Conservation (phyloP, 2,797 vertebrate genomes). For the Holocentrus rufus region DNA sequence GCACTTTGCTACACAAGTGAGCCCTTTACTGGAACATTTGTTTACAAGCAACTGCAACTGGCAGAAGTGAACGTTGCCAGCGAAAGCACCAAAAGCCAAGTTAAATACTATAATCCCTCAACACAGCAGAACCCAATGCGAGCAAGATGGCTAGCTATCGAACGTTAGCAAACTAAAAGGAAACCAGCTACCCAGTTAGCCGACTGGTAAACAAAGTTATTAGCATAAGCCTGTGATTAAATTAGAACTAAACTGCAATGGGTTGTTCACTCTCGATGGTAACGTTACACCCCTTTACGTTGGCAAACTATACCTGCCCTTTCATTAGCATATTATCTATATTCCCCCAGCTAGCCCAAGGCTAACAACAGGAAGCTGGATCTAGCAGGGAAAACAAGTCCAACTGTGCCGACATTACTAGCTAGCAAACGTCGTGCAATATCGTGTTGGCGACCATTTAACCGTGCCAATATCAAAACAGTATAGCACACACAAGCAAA, state of each 20-base stretch:
- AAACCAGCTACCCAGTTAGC: conserved; percentile 33
- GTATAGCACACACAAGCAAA: background rate
- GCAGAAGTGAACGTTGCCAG: conserved; percentile 3
- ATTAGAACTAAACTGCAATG: conserved; percentile 19
- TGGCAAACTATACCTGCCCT: conserved; percentile 54
- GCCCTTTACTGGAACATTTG: background rate
- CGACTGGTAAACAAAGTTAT: conserved; percentile 55
- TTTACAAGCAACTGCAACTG: background rate
- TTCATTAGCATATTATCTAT: conserved; percentile 64
- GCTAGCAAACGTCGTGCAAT: conserved; percentile 57
- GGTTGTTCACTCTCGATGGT: background rate
- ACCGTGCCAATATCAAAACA: conserved; percentile 4
- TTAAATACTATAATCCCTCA: conserved; percentile 62
- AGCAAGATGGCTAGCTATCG: conserved; percentile 73
- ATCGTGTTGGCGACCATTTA: conserved; percentile 3
- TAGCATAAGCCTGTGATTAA: conserved; percentile 21
- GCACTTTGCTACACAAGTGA: background rate
- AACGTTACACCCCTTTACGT: conserved; percentile 48
- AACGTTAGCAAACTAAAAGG: conserved; percentile 64
- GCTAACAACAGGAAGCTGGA: conserved; percentile 79
- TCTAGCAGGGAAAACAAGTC: conserved; percentile 76
- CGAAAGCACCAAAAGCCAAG: conserved; percentile 34
- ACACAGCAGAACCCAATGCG: conserved; percentile 31
- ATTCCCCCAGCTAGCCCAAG: conserved; percentile 63
- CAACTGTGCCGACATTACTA: conserved; percentile 74